phyloP scores from a whole-genome alignment of 2,113 vertebrate genomes.

The Zingel zingel region DNA sequence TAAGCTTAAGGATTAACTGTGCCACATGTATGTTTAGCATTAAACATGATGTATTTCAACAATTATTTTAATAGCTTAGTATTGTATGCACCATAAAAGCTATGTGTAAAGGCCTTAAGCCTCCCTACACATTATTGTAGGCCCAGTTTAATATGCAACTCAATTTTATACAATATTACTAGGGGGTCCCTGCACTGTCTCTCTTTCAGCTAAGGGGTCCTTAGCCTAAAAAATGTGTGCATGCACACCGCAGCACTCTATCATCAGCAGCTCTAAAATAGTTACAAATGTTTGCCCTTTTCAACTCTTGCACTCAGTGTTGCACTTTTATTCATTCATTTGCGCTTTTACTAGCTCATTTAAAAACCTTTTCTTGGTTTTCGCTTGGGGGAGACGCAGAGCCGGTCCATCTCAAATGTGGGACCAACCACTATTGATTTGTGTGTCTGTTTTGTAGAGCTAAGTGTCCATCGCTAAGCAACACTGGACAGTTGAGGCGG shows the following conservation, averaged over 20 bases:
- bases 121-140: too few relatives aligned
- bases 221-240: background rate
- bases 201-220: too few relatives aligned
- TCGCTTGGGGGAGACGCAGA: background rate
- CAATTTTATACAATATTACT: too few relatives aligned
- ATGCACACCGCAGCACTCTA: background rate
- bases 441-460: slow-evolving; percentile 59
- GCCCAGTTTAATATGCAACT: too few relatives aligned
- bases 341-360: slow-evolving; percentile 8
- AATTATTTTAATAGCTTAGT: too few relatives aligned
- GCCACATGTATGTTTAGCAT: too few relatives aligned
- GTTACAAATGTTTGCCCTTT: slow-evolving; percentile 38
- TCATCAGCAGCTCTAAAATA: slow-evolving; percentile 8
- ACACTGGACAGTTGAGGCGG: slow-evolving; percentile 55
- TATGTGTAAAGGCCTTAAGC: too few relatives aligned
- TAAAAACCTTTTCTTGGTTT: slow-evolving; percentile 3
- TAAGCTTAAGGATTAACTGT: too few relatives aligned
- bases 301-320: slow-evolving; percentile 7
- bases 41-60: too few relatives aligned
- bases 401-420: background rate
- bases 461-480: slow-evolving; percentile 69
- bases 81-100: too few relatives aligned
- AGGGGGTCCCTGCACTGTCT: too few relatives aligned
- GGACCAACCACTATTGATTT: slow-evolving; percentile 44
- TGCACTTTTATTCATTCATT: slow-evolving; percentile 22